Evolutionary conservation across 1,140 invertebrate genomes (phyloP).

Genomic region (Marisa cornuarietis): DNA sequence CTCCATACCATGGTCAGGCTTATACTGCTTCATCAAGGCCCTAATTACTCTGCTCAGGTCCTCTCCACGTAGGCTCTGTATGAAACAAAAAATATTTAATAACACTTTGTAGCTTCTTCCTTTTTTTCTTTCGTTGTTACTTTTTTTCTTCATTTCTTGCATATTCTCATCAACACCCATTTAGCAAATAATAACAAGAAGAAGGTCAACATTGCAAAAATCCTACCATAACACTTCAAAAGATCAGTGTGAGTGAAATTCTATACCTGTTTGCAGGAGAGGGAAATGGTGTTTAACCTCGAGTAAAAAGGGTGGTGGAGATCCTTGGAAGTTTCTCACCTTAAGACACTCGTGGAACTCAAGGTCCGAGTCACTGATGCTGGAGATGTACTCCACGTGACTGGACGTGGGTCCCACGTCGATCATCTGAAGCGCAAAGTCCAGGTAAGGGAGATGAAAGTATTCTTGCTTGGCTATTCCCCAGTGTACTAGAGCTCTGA

Average conservation of each 20-base stretch:
- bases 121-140: no score
- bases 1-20: constrained; percentile 8
- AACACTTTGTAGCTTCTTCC: no score
- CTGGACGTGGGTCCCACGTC: background rate
- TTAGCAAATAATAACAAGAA: no score
- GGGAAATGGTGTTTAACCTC: background rate
- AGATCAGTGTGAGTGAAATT: background rate
- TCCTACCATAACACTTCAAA: background rate
- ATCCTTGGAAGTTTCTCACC: background rate
- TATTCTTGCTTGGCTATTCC: constrained; percentile 1
- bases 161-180: no score
- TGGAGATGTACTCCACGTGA: background rate
- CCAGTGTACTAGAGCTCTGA: background rate
- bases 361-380: background rate
- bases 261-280: background rate
- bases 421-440: constrained; percentile 6
- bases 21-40: constrained; percentile 14
- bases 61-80: constrained; percentile 1
- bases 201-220: no score
- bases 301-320: background rate
- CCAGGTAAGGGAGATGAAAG: constrained; percentile 1
- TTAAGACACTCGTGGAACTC: constrained; percentile 8
- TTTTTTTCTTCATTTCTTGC: no score
- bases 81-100: no score
- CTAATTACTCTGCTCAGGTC: background rate